phyloP scores from a whole-genome alignment of 1,140 invertebrate genomes.

The Drosophila sucinea region DNA sequence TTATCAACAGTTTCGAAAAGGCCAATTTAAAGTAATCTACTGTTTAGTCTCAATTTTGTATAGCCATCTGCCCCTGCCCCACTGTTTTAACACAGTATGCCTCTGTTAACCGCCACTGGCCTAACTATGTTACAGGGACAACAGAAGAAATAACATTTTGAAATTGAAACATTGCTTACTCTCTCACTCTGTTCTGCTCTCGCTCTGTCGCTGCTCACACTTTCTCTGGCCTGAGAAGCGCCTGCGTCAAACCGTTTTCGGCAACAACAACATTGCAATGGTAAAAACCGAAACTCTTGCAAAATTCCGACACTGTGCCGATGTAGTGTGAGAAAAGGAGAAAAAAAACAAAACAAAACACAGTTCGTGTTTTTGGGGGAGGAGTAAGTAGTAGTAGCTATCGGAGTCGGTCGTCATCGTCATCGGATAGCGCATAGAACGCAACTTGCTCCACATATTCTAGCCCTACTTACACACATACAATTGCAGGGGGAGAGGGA shows the following conservation, averaged over 20 bases:
- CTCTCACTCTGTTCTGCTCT: background rate
- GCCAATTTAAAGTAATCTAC: too few relatives aligned
- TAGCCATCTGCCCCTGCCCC: too few relatives aligned
- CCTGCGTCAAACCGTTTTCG: constrained; percentile 27
- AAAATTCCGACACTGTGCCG: constrained; percentile 48
- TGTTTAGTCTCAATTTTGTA: too few relatives aligned
- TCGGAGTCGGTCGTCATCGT: constrained; percentile 34
- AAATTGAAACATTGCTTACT: constrained; percentile 39
- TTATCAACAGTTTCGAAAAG: too few relatives aligned
- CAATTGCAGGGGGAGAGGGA: constrained; percentile 23
- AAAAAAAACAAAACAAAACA: constrained; percentile 14
- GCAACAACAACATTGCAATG: constrained; percentile 6
- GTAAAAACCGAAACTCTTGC: constrained; percentile 6
- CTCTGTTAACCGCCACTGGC: constrained; percentile 25
- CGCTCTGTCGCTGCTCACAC: background rate
- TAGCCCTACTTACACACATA: constrained; percentile 75
- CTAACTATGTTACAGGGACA: constrained; percentile 17
- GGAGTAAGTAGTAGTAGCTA: constrained; percentile 28
- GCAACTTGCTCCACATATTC: constrained; percentile 77
- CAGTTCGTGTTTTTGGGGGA: background rate
- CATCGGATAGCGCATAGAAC: constrained; percentile 30
- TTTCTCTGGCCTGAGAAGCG: constrained; percentile 21
- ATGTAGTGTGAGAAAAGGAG: background rate
- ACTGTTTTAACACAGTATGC: constrained; percentile 15
- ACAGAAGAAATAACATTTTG: constrained; percentile 4